These are phyloP conservation scores for Sterrhoptilus dennistouni DNA, from an alignment of 2,113 vertebrate genomes.

Conservation along the genomic window DNA sequence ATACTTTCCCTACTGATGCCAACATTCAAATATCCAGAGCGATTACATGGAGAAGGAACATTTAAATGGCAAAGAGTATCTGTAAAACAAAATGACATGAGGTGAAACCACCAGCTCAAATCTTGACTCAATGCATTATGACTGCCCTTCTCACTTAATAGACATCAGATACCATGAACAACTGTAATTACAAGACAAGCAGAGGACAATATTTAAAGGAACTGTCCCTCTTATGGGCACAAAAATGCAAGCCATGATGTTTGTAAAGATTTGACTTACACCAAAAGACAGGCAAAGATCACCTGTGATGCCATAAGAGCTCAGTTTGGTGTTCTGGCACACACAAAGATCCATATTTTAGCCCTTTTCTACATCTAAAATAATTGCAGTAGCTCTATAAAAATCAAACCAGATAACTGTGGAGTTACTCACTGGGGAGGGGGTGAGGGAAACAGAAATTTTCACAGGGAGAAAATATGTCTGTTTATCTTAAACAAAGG, in stretches of 20 bases:
- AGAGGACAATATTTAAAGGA: not conserved
- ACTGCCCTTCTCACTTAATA: conserved; percentile 37
- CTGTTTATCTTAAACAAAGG: not conserved
- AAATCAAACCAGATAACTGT: not conserved
- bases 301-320: not conserved
- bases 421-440: not conserved
- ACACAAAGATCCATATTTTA: not conserved
- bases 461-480: not conserved
- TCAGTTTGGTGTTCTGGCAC: not conserved
- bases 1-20: not conserved
- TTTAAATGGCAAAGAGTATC: conserved; percentile 11
- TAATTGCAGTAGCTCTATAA: not conserved
- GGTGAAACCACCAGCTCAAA: conserved; percentile 9
- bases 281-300: not conserved
- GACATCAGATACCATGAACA: not conserved
- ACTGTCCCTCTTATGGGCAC: not conserved
- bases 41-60: not conserved
- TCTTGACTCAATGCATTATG: not conserved
- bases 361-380: not conserved
- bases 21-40: not conserved
- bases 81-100: conserved; percentile 7
- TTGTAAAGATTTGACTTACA: not conserved
- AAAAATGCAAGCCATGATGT: not conserved
- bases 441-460: not conserved
- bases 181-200: not conserved